These are phyloP conservation scores for Argyresthia goedartella DNA, from an alignment of 2,888 invertebrate genomes.

Conservation along the genomic window DNA sequence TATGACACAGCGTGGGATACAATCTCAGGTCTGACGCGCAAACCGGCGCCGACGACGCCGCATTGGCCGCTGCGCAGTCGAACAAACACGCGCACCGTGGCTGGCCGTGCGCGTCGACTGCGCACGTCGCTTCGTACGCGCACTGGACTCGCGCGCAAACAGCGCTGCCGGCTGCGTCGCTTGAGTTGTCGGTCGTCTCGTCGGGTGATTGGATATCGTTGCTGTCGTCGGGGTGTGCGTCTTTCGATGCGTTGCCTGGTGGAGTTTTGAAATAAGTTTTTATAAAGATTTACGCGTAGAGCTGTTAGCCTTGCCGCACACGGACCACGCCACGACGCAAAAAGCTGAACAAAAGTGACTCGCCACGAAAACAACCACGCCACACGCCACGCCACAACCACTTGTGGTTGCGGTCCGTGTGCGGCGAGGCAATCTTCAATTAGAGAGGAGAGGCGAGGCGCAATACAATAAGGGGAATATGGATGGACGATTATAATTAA, in stretches of 20 bases:
- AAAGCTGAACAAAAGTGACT: neutral
- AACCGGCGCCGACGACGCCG: slow-evolving; percentile 73
- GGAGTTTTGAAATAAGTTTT: neutral
- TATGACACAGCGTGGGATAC: slow-evolving; percentile 85
- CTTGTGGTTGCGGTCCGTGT: too few relatives aligned
- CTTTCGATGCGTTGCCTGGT: neutral
- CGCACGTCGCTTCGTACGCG: slow-evolving; percentile 88
- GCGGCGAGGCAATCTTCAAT: too few relatives aligned
- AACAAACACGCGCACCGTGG: slow-evolving; percentile 82
- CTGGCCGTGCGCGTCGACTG: slow-evolving; percentile 76
- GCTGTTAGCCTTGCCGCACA: too few relatives aligned
- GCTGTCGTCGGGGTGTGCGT: slow-evolving; percentile 24
- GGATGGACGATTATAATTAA: too few relatives aligned
- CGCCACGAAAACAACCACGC: neutral
- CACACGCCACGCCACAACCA: too few relatives aligned
- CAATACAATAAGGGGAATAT: too few relatives aligned
- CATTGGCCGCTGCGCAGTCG: slow-evolving; percentile 75
- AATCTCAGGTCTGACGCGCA: slow-evolving; percentile 87
- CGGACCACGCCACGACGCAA: too few relatives aligned
- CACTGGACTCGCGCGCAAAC: slow-evolving; percentile 86
- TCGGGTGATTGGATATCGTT: slow-evolving; percentile 46
- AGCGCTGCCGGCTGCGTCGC: slow-evolving; percentile 65
- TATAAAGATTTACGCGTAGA: too few relatives aligned
- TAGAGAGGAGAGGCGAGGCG: too few relatives aligned
- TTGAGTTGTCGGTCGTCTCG: slow-evolving; percentile 34